Base-by-base conservation (phyloP, 2,888 invertebrate species). In the Drosophila basisetae region DNA sequence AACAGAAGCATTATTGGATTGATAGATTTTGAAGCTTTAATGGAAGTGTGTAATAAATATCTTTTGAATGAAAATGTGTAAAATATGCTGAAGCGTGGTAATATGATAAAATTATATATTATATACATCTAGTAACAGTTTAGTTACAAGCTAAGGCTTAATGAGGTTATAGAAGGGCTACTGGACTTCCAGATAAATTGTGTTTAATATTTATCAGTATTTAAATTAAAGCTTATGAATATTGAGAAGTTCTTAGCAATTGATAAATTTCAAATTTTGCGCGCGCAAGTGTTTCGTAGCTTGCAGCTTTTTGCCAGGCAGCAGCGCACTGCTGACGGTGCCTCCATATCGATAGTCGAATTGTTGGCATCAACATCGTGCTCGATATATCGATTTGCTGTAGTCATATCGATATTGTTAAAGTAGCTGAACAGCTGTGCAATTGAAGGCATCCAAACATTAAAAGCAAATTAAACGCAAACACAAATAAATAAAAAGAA, bases 401-500 rank as follows among this genome's bases (percentile, higher is more conserved):
- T 33, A 31, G 3, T 30, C 31, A 39, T 60, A 64, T 74, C 74
- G 74, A 56, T 60, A 52, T 13, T 7, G 35, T 0, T n/a, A 54
- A 56, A 47, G 52, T 56, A 55, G n/a, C 10, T 5, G 0, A 66
- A 52, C 80, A 73, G 73, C 74, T 78, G 64, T 70, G 68, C 31
- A 70, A 13, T 49, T 54, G 49, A 28, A 67, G 52, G 28, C n/a
- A 28, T n/a, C 7, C 10, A 55, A 73, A 65, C 33, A 60, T 25
- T 22, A 50, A 41, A 47, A 37, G 13, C 31, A 56, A 68, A 67
- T 55, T 61, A 53, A 41, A 11, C 2, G 7, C 39, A 50, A 53
- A 37, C 50, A 18, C 6, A 10, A 58, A 52, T 7, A 83, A 75
- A 56, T 30, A n/a, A 5, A 30, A 54, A 93, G 13, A 56, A 56